Percentiles rank a stretch among this genome's conserved stretches.
Evolutionary conservation across 2,797 vertebrate species (phyloP).

Genomic region (Pantherophis alleghaniensis): DNA sequence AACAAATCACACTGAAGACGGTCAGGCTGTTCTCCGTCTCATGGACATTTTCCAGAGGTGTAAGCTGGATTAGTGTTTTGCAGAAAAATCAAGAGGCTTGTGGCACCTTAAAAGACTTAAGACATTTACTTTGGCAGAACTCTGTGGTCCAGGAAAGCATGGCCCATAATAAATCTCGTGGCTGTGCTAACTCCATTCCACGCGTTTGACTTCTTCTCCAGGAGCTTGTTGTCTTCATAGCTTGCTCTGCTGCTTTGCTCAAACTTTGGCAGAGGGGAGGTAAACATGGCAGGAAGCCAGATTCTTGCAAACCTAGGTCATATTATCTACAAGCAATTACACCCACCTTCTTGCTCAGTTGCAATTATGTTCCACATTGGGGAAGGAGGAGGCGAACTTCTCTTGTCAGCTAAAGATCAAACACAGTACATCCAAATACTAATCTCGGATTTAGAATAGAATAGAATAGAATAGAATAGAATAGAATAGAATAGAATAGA

Average conservation of each 20-base stretch:
- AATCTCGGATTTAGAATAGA: no score
- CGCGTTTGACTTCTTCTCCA: no score
- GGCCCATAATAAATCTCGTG: neutral
- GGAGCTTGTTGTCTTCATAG: neutral
- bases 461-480: no score
- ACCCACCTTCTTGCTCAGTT: neutral
- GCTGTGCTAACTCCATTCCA: neutral
- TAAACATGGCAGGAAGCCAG: neutral
- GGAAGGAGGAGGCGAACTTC: neutral
- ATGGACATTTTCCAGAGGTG: neutral
- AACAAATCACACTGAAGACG: neutral
- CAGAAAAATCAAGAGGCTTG: neutral
- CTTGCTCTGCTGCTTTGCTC: neutral
- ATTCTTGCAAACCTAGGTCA: neutral
- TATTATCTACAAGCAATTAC: neutral
- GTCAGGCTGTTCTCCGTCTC: neutral
- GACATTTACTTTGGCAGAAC: neutral
- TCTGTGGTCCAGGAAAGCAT: neutral
- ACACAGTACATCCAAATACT: neutral
- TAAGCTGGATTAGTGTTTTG: neutral
- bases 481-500: no score
- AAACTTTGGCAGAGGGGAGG: neutral
- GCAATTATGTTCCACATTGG: neutral
- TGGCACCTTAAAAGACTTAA: constrained; percentile 4
- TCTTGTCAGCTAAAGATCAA: neutral